Conservation (phyloP, 2,113 vertebrate species). For the Martes martes region DNA sequence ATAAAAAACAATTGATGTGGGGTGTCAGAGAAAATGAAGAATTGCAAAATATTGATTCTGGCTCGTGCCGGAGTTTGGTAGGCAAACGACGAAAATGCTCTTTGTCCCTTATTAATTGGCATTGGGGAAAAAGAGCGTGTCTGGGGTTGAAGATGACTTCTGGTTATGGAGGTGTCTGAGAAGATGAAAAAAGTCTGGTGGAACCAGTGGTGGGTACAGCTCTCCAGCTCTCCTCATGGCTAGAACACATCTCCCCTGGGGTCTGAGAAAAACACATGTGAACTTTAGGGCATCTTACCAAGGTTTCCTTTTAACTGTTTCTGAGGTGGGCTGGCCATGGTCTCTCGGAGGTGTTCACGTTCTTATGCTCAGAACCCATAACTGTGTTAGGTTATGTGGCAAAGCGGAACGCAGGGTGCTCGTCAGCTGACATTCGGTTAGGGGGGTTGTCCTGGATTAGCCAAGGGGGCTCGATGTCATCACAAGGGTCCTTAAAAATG, state of each 20-base stretch:
- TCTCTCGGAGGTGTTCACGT: neutral
- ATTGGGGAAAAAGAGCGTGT: neutral
- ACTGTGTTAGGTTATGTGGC: neutral
- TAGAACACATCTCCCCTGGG: neutral
- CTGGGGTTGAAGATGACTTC: neutral
- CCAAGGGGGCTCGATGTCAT: accelerated
- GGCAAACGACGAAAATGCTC: neutral
- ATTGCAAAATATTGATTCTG: conserved; percentile 32
- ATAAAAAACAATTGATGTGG: conserved; percentile 9
- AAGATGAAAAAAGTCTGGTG: neutral
- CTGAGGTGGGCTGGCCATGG: neutral
- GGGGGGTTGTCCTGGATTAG: neutral
- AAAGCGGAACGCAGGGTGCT: neutral
- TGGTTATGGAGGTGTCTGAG: neutral
- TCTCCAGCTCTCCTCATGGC: neutral
- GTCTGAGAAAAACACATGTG: neutral
- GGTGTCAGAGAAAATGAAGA: conserved; percentile 12
- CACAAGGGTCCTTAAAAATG: neutral
- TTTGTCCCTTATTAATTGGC: neutral
- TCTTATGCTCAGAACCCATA: neutral
- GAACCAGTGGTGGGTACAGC: neutral
- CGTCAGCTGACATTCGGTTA: neutral
- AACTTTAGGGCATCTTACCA: neutral
- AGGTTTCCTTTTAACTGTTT: neutral
- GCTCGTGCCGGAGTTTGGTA: neutral